Evolutionary conservation across 2,888 invertebrate species (phyloP).

Genomic region (Thyatira batis): DNA sequence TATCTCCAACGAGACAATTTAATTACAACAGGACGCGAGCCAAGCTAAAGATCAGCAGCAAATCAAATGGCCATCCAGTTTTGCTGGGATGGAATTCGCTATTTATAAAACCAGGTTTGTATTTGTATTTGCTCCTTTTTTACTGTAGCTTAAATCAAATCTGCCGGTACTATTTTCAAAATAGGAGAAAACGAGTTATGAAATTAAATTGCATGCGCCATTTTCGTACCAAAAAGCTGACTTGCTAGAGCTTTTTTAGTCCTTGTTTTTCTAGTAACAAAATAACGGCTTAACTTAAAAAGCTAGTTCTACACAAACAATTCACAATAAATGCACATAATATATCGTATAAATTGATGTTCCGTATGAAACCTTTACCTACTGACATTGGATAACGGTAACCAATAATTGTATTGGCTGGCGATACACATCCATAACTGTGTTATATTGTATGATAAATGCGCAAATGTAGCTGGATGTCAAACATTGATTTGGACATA

Average conservation of each 20-base stretch:
- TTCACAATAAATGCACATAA: constrained; percentile 32
- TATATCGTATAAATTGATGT: constrained; percentile 44
- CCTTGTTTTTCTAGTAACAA: no score
- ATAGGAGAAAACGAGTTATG: no score
- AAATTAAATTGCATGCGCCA: no score
- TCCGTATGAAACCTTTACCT: constrained; percentile 25
- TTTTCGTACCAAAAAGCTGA: no score
- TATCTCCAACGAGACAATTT: constrained; percentile 15
- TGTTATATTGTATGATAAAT: constrained; percentile 46
- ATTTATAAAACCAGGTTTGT: constrained; percentile 18
- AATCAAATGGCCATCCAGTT: constrained; percentile 24
- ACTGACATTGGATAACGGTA: constrained; percentile 40
- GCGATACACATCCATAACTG: constrained; percentile 39
- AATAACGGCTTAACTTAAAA: no score
- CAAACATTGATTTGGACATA: constrained; percentile 25
- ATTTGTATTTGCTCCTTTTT: constrained; percentile 5
- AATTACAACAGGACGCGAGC: constrained; percentile 17
- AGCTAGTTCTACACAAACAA: constrained; percentile 1
- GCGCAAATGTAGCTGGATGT: constrained; percentile 35
- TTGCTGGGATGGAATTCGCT: constrained; percentile 19
- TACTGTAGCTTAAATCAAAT: no score
- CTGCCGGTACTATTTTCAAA: no score
- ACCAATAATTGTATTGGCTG: constrained; percentile 47
- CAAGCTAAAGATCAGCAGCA: constrained; percentile 19
- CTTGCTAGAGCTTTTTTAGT: no score